Base-by-base conservation (phyloP, 2,797 vertebrate species). In the Anguilla anguilla region DNA sequence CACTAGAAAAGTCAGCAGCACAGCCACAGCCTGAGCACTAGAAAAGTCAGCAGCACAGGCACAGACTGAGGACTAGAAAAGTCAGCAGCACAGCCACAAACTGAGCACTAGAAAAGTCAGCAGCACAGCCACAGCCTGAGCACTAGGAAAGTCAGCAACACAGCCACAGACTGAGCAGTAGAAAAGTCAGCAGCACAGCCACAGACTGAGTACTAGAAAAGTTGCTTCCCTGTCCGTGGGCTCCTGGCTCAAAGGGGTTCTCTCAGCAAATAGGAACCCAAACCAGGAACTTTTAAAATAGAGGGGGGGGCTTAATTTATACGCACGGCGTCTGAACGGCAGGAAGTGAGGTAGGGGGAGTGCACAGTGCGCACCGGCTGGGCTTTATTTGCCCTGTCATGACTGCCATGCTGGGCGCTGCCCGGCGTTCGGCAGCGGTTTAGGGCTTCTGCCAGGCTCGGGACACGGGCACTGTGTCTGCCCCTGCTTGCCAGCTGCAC, bases 401-500 rank as follows among this genome's bases (percentile, higher is more conserved):
- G 35, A n/a, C 79, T 31, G 79, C 43, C 79, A 49, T 25, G 17
- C 77, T 22, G 11, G 77, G 77, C 15, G 1, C 39, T 81, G 77
- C 6, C 72, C 39, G 19, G 17, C 43, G 17, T 7, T 53, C 46
- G 9, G 19, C 25, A 4, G 5, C 15, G 79, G 79, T 6, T 25
- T 53, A 25, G 79, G 79, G 46, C 19, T 6, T 3, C 46, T 53
- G 74, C 35, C 74, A 77, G 17, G 15, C 19, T 51, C 9, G 49
- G 49, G 81, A 3, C 51, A 22, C 10, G 19, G 46, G 22, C 46
- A 28, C 46, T 17, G 6, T 28, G 19, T 53, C 46, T 10, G 49
- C 43, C 43, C 15, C 79, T 82, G 46, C 46, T 25, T 82, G 43
- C 79, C 79, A 51, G 79, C 79, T 82, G 79, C 46, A 82, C 46